phyloP scores from a whole-genome alignment of 2,888 invertebrate species.

The Trachelus stipa region DNA sequence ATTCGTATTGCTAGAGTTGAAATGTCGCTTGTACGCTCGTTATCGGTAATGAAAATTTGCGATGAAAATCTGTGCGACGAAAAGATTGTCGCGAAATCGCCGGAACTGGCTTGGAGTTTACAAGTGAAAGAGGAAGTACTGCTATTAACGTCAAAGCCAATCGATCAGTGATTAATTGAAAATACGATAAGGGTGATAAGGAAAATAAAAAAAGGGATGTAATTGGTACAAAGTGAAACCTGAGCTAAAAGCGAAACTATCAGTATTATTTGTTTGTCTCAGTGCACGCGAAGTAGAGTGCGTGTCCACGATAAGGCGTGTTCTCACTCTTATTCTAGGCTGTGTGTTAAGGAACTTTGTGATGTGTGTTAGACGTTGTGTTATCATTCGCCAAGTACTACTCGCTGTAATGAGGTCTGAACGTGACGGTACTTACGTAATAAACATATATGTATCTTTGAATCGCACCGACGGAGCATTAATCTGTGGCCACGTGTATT shows the following conservation, averaged over 20 bases:
- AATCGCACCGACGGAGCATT: neutral
- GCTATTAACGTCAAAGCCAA: no score
- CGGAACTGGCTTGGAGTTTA: no score
- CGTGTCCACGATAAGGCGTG: neutral
- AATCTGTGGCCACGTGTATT: neutral
- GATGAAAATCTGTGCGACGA: neutral
- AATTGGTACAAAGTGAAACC: neutral
- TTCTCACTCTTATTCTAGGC: neutral
- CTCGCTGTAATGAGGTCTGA: constrained; percentile 7
- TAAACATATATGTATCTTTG: constrained; percentile 1
- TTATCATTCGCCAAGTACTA: neutral
- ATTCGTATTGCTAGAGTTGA: neutral
- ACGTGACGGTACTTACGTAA: neutral
- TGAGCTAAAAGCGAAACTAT: neutral
- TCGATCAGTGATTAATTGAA: no score
- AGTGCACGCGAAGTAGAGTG: neutral
- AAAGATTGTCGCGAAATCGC: no score
- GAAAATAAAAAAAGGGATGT: neutral
- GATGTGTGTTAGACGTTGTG: constrained; percentile 3
- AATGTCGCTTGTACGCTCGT: neutral
- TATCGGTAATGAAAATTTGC: neutral
- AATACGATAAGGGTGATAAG: neutral
- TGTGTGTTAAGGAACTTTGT: neutral
- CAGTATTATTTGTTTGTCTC: constrained; percentile 8
- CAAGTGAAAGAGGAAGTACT: no score